Conservation (phyloP, 2,797 vertebrate species). For the Emys orbicularis region DNA sequence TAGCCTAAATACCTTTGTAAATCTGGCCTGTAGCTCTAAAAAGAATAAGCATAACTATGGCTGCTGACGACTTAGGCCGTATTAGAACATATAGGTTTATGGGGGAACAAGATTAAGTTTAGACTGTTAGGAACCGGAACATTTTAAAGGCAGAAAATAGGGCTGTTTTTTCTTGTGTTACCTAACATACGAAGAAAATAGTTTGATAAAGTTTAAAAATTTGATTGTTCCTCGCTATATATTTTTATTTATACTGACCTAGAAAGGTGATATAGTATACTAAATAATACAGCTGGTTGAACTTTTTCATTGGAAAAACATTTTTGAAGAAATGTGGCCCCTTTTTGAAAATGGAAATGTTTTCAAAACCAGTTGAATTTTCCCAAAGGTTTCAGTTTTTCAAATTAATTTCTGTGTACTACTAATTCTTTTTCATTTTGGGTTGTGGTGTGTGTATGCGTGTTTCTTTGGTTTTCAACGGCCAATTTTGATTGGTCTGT, state of each 20-base stretch:
- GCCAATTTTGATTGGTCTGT: background rate
- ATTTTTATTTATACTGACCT: background rate
- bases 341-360: background rate
- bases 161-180: background rate
- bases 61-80: background rate
- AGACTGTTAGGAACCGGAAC: background rate
- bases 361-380: background rate
- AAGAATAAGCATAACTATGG: background rate
- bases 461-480: background rate
- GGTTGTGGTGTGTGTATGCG: background rate
- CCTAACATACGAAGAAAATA: background rate
- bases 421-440: background rate
- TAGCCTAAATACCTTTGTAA: background rate
- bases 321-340: background rate
- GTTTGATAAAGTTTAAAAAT: background rate
- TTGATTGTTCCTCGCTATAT: background rate
- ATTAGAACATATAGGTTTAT: background rate
- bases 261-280: background rate
- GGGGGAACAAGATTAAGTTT: background rate
- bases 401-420: background rate
- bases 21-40: background rate
- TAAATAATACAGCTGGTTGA: background rate
- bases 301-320: background rate
- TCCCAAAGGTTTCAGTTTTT: background rate
- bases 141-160: background rate